Conservation (phyloP, 2,797 vertebrate species). For the Miichthys miiuy region DNA sequence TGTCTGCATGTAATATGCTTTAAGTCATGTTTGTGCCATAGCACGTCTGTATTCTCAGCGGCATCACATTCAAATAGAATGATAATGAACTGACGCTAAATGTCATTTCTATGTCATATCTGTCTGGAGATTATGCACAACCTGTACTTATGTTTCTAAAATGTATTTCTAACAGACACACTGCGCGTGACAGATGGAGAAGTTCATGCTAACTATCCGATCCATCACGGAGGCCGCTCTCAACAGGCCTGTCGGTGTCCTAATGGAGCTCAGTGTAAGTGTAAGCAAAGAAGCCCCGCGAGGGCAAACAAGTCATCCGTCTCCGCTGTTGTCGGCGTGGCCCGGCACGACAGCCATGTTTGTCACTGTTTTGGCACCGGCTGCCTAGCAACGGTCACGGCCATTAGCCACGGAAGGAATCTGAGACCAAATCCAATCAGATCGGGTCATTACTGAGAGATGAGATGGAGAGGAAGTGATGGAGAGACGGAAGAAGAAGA, state of each 20-base stretch:
- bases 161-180: constrained; percentile 35
- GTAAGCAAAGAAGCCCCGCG: constrained; percentile 55
- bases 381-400: constrained; percentile 75
- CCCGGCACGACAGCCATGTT: constrained; percentile 58
- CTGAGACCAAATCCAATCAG: constrained; percentile 81
- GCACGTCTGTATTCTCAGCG: neutral
- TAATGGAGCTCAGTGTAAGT: constrained; percentile 61
- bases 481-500: constrained; percentile 26
- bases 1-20: neutral
- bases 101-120: constrained; percentile 43
- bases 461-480: constrained; percentile 60
- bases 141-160: constrained; percentile 26
- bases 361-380: constrained; percentile 67
- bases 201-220: constrained; percentile 32
- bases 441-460: constrained; percentile 75
- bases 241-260: constrained; percentile 34
- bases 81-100: constrained; percentile 52
- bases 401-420: constrained; percentile 74
- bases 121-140: constrained; percentile 46
- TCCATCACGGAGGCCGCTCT: constrained; percentile 43
- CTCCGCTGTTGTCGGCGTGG: constrained; percentile 32
- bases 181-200: constrained; percentile 29
- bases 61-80: constrained; percentile 40
- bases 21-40: neutral
- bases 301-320: constrained; percentile 68